Evolutionary conservation across 2,797 vertebrate species (phyloP).

Genomic region (Microctenopoma stevenorrisi): DNA sequence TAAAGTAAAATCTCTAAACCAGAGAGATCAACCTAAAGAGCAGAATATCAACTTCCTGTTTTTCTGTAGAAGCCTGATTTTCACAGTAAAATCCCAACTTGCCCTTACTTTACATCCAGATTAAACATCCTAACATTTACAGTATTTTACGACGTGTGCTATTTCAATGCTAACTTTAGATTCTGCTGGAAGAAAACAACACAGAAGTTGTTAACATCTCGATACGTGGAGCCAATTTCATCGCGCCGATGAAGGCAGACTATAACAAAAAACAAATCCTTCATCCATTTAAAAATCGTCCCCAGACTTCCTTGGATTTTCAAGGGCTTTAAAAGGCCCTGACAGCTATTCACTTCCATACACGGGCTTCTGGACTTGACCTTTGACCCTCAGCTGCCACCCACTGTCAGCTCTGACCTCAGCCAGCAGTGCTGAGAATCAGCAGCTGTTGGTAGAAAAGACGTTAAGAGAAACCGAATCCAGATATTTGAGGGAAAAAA

Average conservation of each 20-base stretch:
- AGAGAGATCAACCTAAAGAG: slow-evolving; percentile 57
- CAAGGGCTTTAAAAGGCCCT: slow-evolving; percentile 31
- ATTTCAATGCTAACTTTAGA: not conserved
- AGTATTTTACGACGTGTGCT: slow-evolving; percentile 7
- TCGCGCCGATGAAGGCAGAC: slow-evolving; percentile 17
- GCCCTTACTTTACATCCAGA: slow-evolving; percentile 22
- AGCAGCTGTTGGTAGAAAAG: slow-evolving; percentile 24
- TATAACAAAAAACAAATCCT: slow-evolving; percentile 39
- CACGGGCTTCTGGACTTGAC: slow-evolving; percentile 73
- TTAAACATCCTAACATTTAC: slow-evolving; percentile 1
- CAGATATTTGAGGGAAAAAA: slow-evolving; percentile 15
- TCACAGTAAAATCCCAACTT: slow-evolving; percentile 74
- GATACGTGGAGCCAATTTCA: not conserved
- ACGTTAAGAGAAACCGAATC: slow-evolving; percentile 29
- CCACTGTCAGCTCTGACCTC: slow-evolving; percentile 21
- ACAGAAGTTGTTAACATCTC: not conserved
- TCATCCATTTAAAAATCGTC: slow-evolving; percentile 49
- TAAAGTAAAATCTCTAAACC: slow-evolving; percentile 64
- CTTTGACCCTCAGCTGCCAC: slow-evolving; percentile 66
- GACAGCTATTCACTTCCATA: slow-evolving; percentile 71
- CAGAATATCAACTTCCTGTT: slow-evolving; percentile 50
- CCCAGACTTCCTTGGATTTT: slow-evolving; percentile 36
- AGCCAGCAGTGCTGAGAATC: slow-evolving; percentile 30
- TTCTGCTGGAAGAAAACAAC: not conserved
- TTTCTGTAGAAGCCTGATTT: slow-evolving; percentile 54